Base-by-base conservation (phyloP, 2,888 invertebrate species). In the Odontocolon sp. region DNA sequence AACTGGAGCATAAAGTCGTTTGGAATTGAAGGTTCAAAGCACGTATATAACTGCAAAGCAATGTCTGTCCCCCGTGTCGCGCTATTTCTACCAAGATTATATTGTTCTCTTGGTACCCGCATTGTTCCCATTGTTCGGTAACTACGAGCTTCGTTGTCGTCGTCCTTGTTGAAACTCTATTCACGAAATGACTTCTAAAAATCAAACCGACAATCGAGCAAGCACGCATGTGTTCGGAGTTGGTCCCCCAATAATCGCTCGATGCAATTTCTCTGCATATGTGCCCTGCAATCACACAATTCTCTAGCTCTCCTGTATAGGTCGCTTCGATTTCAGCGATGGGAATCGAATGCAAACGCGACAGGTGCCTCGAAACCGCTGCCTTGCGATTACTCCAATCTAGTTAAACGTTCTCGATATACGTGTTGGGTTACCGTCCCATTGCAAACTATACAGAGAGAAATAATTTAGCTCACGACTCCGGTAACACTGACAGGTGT, bases 61-160 rank as follows among this genome's bases (percentile, higher is more conserved):
- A 75, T 56, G 73, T 80, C 70, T 50, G 63, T 79, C 66, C 54
- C 50, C 47, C 57, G 36, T 26, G 74, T 33, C 38, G 76, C 76
- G 73, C 67, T 57, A 33, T 50, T 64, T 50, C 56, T 50, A 63
- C 40, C 61, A 71, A 72, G 71, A 63, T 68, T 71, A 68, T 68
- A 81, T 81, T 80, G 79, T 83, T 82, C 78, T 73, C 56, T 18
- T 50, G 66, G 64, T 68, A 61, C 77, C 76, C 50, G 79, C 75
- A 84, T 84, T 85, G 80, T 82, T 79, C 78, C 36, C 69, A 69
- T 80, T 80, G 80, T 78, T 73, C 69, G 52, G 16, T 36, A 33
- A 61, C 38, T 72, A 26, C 8, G 61, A 73, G 77, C 77, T 70
- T 71, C 36, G 63, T 74, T 75, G 21, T 40, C 38, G 66, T 38